Evolutionary conservation across 2,797 vertebrate genomes (phyloP).

Genomic region (Spinus olivaceus): DNA sequence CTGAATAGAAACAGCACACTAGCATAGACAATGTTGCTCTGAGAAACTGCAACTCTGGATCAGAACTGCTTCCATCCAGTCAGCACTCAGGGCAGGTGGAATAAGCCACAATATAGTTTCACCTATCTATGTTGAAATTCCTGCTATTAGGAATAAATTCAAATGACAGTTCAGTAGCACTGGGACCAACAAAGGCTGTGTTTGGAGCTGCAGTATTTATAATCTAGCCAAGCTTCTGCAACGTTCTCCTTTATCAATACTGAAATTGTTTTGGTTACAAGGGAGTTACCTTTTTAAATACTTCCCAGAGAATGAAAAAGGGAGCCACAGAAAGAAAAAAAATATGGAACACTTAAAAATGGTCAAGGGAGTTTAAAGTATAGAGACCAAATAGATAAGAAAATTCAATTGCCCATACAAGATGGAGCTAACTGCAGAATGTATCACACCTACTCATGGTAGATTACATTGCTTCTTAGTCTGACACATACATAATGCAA

Average conservation of each 20-base stretch:
- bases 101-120: not conserved
- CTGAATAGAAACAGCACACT: not conserved
- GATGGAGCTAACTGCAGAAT: not conserved
- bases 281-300: not conserved
- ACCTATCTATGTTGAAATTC: not conserved
- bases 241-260: not conserved
- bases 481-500: not conserved
- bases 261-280: not conserved
- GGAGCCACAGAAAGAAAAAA: not conserved
- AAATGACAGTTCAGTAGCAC: not conserved
- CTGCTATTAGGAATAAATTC: not conserved
- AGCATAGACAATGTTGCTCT: not conserved
- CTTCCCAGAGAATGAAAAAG: not conserved
- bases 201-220: not conserved
- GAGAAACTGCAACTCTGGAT: not conserved
- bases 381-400: not conserved
- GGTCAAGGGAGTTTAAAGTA: not conserved
- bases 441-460: not conserved
- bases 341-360: not conserved
- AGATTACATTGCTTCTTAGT: not conserved
- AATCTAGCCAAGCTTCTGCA: not conserved
- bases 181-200: not conserved
- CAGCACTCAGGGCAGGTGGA: not conserved
- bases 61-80: not conserved
- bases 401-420: constrained; percentile 12